Conservation (phyloP, 2,888 invertebrate species). For the Drosophila pegasa region DNA sequence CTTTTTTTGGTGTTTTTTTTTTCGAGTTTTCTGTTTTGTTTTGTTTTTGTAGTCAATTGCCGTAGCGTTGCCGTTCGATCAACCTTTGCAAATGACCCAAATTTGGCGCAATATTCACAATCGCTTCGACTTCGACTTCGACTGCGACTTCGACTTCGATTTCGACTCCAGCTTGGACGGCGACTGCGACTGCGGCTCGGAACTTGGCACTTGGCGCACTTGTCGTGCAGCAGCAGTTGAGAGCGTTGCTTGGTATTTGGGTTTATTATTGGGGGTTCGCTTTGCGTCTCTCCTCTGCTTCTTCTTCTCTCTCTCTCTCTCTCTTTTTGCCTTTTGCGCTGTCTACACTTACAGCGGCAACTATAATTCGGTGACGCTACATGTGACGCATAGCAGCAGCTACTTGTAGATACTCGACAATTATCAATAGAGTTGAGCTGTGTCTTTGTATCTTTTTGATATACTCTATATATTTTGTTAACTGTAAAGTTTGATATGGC, state of each 20-base stretch:
- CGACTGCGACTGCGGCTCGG: constrained; percentile 34
- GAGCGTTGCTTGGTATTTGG: constrained; percentile 32
- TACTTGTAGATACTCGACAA: neutral
- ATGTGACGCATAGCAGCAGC: neutral
- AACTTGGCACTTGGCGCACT: constrained; percentile 57
- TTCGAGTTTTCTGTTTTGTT: constrained; percentile 1
- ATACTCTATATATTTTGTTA: neutral
- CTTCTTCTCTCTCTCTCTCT: neutral
- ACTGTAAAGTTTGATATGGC: neutral
- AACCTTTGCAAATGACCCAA: constrained; percentile 77
- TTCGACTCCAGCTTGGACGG: constrained; percentile 35
- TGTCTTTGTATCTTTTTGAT: no score
- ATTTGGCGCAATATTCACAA: constrained; percentile 64
- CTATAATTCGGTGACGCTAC: neutral
- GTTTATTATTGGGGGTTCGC: constrained; percentile 15
- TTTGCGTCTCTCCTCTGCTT: constrained; percentile 16
- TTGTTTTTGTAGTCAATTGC: constrained; percentile 50
- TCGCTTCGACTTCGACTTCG: constrained; percentile 45
- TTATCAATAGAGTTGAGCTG: neutral
- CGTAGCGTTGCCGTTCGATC: constrained; percentile 56
- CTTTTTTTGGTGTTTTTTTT: neutral
- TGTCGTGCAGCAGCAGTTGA: constrained; percentile 60
- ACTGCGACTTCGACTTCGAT: constrained; percentile 27
- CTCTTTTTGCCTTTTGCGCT: constrained; percentile 1
- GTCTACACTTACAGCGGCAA: neutral